Evolutionary conservation across 2,113 vertebrate genomes (phyloP).

Genomic region (Pardalotus punctatus): DNA sequence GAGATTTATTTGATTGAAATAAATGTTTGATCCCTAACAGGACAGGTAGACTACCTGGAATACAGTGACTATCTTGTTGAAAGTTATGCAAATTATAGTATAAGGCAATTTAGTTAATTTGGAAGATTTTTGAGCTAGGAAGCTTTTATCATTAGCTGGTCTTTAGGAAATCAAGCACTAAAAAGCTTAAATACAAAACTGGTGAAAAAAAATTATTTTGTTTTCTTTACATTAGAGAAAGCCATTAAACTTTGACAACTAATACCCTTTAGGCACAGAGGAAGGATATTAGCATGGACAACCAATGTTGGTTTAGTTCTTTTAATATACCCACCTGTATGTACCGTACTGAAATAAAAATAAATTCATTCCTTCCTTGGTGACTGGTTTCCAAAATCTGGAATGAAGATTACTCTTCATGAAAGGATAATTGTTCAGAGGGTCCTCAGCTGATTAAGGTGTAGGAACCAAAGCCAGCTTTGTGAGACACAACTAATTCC

Average conservation of each 20-base stretch:
- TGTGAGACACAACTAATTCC: neutral
- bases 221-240: neutral
- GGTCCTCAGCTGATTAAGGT: neutral
- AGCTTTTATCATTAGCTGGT: neutral
- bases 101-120: neutral
- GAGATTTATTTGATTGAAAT: slow-evolving; percentile 39
- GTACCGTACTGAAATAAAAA: neutral
- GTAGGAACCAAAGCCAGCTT: neutral
- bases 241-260: neutral
- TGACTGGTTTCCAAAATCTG: neutral
- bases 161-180: neutral
- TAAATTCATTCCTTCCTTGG: neutral
- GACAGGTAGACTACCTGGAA: neutral
- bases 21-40: slow-evolving; percentile 3
- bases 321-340: neutral
- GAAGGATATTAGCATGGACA: neutral
- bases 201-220: neutral
- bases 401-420: neutral
- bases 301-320: neutral
- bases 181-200: neutral
- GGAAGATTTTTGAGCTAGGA: neutral
- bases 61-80: slow-evolving; percentile 26
- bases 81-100: neutral
- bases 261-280: neutral
- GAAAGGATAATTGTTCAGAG: neutral